Evolutionary conservation across 2,113 vertebrate species (phyloP).

Genomic region (Tetrax tetrax): DNA sequence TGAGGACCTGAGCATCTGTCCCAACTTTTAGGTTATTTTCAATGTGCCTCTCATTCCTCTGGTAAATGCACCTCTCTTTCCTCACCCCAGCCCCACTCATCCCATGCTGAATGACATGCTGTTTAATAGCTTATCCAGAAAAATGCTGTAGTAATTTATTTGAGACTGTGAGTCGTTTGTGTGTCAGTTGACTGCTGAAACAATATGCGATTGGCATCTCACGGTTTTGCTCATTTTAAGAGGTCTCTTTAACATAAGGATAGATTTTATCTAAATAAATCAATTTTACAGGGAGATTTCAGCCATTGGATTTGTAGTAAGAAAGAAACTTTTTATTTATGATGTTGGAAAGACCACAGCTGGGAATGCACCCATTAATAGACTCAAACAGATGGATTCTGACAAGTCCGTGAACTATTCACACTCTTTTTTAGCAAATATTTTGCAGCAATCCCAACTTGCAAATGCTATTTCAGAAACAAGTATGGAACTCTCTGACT

Average conservation of each 20-base stretch:
- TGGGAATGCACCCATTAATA: slow-evolving; percentile 57
- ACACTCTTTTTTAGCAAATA: slow-evolving; percentile 62
- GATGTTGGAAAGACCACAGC: slow-evolving; percentile 42
- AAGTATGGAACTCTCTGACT: slow-evolving; percentile 51
- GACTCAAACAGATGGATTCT: slow-evolving; percentile 69
- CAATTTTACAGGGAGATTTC: slow-evolving; percentile 47
- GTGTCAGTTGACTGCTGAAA: not conserved
- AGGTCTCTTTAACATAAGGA: not conserved
- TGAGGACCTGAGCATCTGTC: not conserved
- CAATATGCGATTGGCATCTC: not conserved
- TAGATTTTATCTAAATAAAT: slow-evolving; percentile 41
- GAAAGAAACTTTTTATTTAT: slow-evolving; percentile 46
- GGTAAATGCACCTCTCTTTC: not conserved
- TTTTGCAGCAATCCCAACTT: slow-evolving; percentile 63
- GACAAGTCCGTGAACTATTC: slow-evolving; percentile 56
- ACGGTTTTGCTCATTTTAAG: not conserved
- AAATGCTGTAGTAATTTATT: slow-evolving; percentile 1
- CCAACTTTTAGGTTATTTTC: not conserved
- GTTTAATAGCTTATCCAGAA: not conserved
- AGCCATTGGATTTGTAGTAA: slow-evolving; percentile 1
- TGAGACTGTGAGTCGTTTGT: not conserved
- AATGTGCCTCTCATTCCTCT: not conserved
- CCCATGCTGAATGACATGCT: not conserved
- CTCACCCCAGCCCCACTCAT: not conserved
- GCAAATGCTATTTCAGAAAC: slow-evolving; percentile 59